Percentiles rank a stretch among this genome's conserved stretches.
Evolutionary conservation across 1,140 invertebrate genomes (phyloP).

Genomic region (Ruditapes philippinarum): DNA sequence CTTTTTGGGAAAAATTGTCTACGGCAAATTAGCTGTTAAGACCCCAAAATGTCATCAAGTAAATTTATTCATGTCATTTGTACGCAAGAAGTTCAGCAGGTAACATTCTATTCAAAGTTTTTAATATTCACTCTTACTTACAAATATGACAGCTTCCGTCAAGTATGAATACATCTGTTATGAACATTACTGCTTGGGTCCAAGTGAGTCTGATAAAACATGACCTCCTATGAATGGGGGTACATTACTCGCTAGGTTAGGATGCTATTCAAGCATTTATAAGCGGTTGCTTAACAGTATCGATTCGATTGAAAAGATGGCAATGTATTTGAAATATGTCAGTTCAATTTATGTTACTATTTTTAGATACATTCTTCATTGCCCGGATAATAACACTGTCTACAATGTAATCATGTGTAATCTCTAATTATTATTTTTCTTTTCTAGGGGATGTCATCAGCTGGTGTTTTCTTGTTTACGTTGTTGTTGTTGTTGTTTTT

Average conservation of each 20-base stretch:
- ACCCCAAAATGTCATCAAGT: constrained; percentile 18
- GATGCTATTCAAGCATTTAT: constrained; percentile 7
- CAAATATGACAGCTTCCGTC: constrained; percentile 23
- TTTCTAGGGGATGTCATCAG: too few relatives aligned
- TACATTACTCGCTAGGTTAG: constrained; percentile 15
- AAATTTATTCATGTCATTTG: constrained; percentile 59
- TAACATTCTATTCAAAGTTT: background rate
- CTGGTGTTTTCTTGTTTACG: too few relatives aligned
- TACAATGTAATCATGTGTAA: too few relatives aligned
- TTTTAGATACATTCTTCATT: too few relatives aligned
- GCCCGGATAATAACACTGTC: too few relatives aligned
- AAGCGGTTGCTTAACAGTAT: constrained; percentile 14
- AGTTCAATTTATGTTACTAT: too few relatives aligned
- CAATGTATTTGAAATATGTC: background rate
- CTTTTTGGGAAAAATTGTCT: background rate
- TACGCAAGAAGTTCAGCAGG: constrained; percentile 14
- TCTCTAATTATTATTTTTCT: too few relatives aligned
- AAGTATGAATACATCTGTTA: background rate
- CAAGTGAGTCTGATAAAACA: background rate
- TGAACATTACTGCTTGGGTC: background rate
- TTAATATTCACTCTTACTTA: constrained; percentile 18
- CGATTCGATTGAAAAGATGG: background rate
- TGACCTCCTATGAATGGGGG: background rate
- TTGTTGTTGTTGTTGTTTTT: too few relatives aligned
- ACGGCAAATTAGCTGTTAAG: constrained; percentile 13